These are phyloP conservation scores for Neuroscelio doddi DNA, from an alignment of 2,888 invertebrate genomes.

Conservation along the genomic window DNA sequence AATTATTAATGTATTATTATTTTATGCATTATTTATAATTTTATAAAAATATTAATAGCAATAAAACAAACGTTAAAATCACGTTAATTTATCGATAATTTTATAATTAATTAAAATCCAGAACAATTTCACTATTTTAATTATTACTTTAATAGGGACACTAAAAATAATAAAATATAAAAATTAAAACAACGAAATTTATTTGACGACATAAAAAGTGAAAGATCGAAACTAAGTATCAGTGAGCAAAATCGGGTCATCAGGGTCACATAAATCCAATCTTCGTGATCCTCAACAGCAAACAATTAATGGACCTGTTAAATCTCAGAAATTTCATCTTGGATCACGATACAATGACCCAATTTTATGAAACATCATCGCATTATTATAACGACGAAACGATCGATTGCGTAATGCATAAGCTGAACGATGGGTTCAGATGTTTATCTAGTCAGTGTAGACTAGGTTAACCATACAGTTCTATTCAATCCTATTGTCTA, in stretches of 20 bases:
- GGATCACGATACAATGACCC: conserved; percentile 57
- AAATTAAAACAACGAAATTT: too few relatives aligned
- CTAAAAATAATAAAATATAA: too few relatives aligned
- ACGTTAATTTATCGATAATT: too few relatives aligned
- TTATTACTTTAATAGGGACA: too few relatives aligned
- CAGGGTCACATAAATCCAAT: not conserved
- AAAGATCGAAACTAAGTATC: too few relatives aligned
- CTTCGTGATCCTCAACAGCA: not conserved
- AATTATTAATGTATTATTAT: too few relatives aligned
- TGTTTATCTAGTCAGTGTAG: conserved; percentile 28
- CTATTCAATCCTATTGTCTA: not conserved
- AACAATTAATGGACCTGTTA: conserved; percentile 13
- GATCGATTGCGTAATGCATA: conserved; percentile 55
- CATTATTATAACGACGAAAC: conserved; percentile 53
- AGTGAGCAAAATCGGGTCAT: not conserved
- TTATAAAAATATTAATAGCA: too few relatives aligned
- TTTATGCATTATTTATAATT: too few relatives aligned
- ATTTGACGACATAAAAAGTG: too few relatives aligned
- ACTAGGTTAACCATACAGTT: conserved; percentile 23
- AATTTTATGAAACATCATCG: conserved; percentile 53
- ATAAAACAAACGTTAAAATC: too few relatives aligned
- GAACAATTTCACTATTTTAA: too few relatives aligned
- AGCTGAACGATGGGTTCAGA: conserved; percentile 30
- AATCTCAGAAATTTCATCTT: conserved; percentile 47
- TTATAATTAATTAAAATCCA: too few relatives aligned